Evolutionary conservation across 1,140 invertebrate genomes (phyloP).

Genomic region (Drosophila seguyi): DNA sequence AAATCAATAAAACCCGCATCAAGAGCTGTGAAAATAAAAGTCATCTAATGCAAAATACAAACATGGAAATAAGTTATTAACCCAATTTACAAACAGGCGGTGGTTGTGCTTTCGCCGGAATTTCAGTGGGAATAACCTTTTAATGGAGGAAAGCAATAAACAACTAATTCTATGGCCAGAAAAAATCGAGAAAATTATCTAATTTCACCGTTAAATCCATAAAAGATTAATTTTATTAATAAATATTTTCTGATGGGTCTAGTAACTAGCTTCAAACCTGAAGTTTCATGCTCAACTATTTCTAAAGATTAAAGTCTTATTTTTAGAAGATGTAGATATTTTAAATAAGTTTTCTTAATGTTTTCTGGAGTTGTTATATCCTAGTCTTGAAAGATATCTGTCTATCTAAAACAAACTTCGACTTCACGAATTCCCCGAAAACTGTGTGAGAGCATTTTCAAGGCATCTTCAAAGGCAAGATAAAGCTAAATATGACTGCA

Average conservation of each 20-base stretch:
- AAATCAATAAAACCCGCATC: slow-evolving; percentile 72
- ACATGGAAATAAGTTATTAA: slow-evolving; percentile 73
- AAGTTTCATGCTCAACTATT: too few species aligned
- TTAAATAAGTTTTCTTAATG: too few species aligned
- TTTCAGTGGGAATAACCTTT: slow-evolving; percentile 10
- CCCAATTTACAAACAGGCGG: slow-evolving; percentile 62
- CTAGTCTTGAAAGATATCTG: background rate
- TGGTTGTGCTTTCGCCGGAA: background rate
- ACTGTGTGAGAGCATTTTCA: slow-evolving; percentile 12
- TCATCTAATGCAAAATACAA: slow-evolving; percentile 56
- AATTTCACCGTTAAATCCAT: background rate
- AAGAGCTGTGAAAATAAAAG: slow-evolving; percentile 59
- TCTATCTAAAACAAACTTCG: background rate
- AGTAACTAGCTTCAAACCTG: too few species aligned
- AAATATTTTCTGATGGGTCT: too few species aligned
- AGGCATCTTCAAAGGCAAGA: background rate
- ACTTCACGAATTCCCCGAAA: background rate
- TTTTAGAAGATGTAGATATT: too few species aligned
- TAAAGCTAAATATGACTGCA: slow-evolving; percentile 10
- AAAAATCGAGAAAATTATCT: background rate
- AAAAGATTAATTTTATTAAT: background rate
- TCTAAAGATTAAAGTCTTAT: too few species aligned
- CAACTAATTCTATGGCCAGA: background rate
- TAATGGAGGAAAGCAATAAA: background rate
- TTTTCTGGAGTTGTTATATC: too few species aligned